phyloP scores from a whole-genome alignment of 2,888 invertebrate genomes.

The Ormyrus pomaceus region DNA sequence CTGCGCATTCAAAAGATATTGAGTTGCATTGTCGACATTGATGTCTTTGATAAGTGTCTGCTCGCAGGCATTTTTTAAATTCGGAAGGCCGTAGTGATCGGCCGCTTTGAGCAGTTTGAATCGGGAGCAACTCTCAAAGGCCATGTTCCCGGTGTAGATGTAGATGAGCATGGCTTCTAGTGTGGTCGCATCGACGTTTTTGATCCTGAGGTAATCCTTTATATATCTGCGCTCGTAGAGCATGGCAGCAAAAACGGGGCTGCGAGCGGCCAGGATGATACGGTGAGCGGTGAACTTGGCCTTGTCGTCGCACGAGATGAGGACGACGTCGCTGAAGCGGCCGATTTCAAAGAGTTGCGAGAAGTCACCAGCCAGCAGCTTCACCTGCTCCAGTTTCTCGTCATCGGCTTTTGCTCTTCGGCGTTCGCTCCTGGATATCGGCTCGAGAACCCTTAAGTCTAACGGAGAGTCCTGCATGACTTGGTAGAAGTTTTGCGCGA shows the following conservation, averaged over 20 bases:
- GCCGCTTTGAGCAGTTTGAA: conserved; percentile 15
- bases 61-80: conserved; percentile 26
- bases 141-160: conserved; percentile 28
- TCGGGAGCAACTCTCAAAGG: background rate
- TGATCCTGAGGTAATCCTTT: no score
- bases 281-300: conserved; percentile 21
- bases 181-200: conserved; percentile 6
- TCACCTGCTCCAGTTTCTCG: background rate
- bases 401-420: conserved; percentile 4
- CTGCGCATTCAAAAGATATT: conserved; percentile 22
- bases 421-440: background rate
- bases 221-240: conserved; percentile 9
- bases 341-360: background rate
- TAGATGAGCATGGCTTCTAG: conserved; percentile 20
- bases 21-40: conserved; percentile 4
- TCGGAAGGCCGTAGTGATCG: conserved; percentile 32
- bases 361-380: conserved; percentile 26
- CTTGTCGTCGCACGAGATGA: background rate
- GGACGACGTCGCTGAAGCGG: conserved; percentile 30
- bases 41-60: background rate
- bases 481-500: conserved; percentile 37
- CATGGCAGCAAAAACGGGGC: conserved; percentile 42
- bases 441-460: background rate
- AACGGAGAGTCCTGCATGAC: background rate
- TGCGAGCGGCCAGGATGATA: conserved; percentile 18